Evolutionary conservation across 2,888 invertebrate genomes (phyloP).

Genomic region (Lasioglossum lativentre): DNA sequence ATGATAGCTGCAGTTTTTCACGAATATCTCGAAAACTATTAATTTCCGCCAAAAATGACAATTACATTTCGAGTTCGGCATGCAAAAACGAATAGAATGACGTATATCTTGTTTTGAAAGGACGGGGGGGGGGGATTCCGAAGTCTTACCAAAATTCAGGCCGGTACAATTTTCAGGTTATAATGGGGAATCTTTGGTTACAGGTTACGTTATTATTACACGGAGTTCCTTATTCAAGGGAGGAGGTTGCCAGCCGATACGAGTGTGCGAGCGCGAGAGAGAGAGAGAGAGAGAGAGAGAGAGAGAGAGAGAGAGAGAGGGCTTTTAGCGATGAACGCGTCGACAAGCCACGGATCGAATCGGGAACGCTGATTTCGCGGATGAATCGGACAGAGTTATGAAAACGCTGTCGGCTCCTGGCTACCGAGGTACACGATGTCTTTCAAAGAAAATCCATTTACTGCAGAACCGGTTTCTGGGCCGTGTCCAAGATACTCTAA

Average conservation of each 20-base stretch:
- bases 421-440: conserved; percentile 64
- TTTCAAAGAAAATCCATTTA: conserved; percentile 80
- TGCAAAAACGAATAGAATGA: no score
- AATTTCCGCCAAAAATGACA: no score
- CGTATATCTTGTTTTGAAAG: no score
- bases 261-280: no score
- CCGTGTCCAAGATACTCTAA: conserved; percentile 78
- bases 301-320: neutral
- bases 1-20: no score
- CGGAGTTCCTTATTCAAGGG: conserved; percentile 13
- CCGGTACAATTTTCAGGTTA: neutral
- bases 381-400: conserved; percentile 75
- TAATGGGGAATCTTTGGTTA: conserved; percentile 24
- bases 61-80: no score
- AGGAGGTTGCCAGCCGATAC: neutral
- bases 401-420: conserved; percentile 70
- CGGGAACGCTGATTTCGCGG: conserved; percentile 68
- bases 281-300: neutral
- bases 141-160: no score
- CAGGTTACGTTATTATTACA: conserved; percentile 17
- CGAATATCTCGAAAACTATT: no score
- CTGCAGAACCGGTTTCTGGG: conserved; percentile 76
- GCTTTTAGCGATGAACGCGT: neutral
- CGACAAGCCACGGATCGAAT: conserved; percentile 54
- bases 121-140: no score